phyloP scores from a whole-genome alignment of 2,888 invertebrate genomes.

The Amorpha juglandis region DNA sequence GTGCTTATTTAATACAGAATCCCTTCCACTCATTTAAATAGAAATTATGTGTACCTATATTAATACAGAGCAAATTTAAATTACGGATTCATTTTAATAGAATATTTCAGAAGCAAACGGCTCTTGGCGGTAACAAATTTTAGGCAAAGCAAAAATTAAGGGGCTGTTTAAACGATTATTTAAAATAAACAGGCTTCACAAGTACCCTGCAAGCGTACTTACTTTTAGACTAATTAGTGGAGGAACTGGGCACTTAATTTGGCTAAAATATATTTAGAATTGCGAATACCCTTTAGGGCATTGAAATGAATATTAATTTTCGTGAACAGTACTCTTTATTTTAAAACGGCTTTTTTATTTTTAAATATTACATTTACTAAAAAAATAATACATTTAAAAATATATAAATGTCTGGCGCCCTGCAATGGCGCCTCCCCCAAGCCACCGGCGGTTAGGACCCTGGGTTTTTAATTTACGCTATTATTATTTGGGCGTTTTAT shows the following conservation, averaged over 20 bases:
- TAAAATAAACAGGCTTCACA: constrained; percentile 7
- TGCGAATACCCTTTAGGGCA: background rate
- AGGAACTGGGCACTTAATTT: background rate
- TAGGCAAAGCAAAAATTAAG: constrained; percentile 10
- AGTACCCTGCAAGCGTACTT: background rate
- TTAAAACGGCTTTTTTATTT: no score
- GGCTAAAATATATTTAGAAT: background rate
- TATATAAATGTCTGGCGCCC: no score
- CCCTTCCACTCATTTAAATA: constrained; percentile 11
- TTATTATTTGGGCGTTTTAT: no score
- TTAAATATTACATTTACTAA: no score
- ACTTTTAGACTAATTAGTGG: constrained; percentile 4
- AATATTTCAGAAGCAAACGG: constrained; percentile 7
- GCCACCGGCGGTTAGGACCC: no score
- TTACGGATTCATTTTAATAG: constrained; percentile 18
- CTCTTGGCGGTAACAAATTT: constrained; percentile 7
- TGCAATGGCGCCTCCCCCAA: no score
- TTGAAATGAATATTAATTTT: background rate
- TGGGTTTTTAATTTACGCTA: no score
- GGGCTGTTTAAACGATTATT: constrained; percentile 2
- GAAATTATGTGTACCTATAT: constrained; percentile 19
- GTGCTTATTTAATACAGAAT: background rate
- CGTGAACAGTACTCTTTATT: no score
- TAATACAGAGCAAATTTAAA: constrained; percentile 14
- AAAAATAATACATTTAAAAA: no score